These are phyloP conservation scores for Ochropleura leucogaster DNA, from an alignment of 2,888 invertebrate species.

Conservation along the genomic window DNA sequence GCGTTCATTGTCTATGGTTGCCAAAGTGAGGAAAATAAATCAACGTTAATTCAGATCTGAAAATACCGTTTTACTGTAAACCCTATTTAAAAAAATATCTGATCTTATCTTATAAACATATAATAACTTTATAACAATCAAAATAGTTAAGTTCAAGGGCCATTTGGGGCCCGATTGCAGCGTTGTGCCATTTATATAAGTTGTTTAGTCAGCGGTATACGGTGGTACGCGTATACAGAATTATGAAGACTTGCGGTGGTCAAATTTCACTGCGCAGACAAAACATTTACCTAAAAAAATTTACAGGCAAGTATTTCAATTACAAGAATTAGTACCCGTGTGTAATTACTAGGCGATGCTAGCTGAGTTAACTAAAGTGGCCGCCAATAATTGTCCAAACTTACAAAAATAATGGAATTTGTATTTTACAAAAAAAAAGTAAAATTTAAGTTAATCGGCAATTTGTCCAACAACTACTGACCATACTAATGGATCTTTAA, in stretches of 20 bases:
- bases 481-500: neutral
- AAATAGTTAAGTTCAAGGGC: neutral
- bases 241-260: neutral
- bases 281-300: neutral
- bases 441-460: neutral
- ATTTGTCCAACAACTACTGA: too few relatives aligned
- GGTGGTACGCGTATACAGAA: neutral
- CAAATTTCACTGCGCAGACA: neutral
- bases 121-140: neutral
- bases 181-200: neutral
- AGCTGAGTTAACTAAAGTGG: too few relatives aligned
- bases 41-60: neutral
- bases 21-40: neutral
- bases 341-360: too few relatives aligned
- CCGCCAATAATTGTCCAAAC: too few relatives aligned
- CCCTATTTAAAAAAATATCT: neutral
- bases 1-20: slow-evolving; percentile 75
- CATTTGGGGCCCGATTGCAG: neutral
- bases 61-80: neutral
- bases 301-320: too few relatives aligned
- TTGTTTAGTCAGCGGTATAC: neutral
- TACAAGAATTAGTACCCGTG: too few relatives aligned
- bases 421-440: too few relatives aligned
- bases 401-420: too few relatives aligned
- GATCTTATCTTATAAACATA: neutral